Conservation (phyloP, 2,888 invertebrate genomes). For the Tholera decimalis region DNA sequence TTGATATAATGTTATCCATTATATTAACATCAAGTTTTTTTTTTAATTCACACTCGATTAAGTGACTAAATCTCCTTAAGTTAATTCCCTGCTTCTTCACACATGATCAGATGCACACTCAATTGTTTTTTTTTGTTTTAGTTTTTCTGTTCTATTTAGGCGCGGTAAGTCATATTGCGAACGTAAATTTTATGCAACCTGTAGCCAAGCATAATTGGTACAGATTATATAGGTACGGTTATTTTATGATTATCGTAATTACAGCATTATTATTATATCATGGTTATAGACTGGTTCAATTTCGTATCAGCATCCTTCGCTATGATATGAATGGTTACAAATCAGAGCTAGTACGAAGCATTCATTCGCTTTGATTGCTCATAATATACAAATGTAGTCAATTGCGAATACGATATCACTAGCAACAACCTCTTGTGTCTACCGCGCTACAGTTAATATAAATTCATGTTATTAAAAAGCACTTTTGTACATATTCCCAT, state of each 20-base stretch:
- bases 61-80: slow-evolving; percentile 2
- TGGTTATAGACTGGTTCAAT: no score
- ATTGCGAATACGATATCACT: slow-evolving; percentile 21
- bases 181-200: not conserved
- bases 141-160: not conserved
- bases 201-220: slow-evolving; percentile 1
- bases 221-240: slow-evolving; percentile 1
- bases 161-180: not conserved
- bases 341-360: slow-evolving; percentile 17
- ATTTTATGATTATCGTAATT: slow-evolving; percentile 12
- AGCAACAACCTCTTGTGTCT: slow-evolving; percentile 23
- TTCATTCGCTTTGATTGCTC: slow-evolving; percentile 15
- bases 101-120: not conserved
- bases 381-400: slow-evolving; percentile 9
- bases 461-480: slow-evolving; percentile 30
- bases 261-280: no score
- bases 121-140: not conserved
- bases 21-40: slow-evolving; percentile 9
- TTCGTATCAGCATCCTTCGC: slow-evolving; percentile 1
- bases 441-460: slow-evolving; percentile 22
- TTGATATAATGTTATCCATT: not conserved
- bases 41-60: not conserved
- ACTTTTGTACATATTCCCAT: slow-evolving; percentile 23
- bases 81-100: not conserved
- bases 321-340: slow-evolving; percentile 25